These are phyloP conservation scores for Contarinia nasturtii DNA, from an alignment of 1,140 invertebrate species.

Conservation along the genomic window DNA sequence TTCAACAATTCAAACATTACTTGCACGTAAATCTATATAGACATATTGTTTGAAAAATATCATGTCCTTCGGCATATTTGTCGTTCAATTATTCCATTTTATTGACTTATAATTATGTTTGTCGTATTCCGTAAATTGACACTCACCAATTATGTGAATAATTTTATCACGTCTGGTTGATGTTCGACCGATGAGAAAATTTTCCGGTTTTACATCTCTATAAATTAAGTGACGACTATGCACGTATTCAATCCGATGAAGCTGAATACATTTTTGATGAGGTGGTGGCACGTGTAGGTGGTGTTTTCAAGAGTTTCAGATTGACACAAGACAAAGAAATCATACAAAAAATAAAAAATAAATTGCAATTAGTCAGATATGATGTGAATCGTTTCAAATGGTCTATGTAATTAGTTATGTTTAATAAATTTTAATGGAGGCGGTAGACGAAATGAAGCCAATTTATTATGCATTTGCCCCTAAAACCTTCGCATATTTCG, in stretches of 20 bases:
- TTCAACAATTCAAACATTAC: no score
- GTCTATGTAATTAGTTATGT: no score
- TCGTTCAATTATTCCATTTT: no score
- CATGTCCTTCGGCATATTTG: no score
- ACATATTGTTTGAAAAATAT: no score
- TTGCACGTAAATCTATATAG: no score
- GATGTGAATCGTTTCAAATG: background rate
- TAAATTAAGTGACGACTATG: constrained; percentile 99
- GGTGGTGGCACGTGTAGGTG: no score
- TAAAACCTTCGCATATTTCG: no score
- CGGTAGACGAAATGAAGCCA: background rate
- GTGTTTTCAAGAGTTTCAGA: no score
- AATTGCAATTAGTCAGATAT: constrained; percentile 1
- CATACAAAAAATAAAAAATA: constrained; percentile 3
- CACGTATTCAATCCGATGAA: constrained; percentile 98
- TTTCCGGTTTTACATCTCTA: constrained; percentile 98
- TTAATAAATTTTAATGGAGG: background rate
- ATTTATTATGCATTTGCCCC: no score
- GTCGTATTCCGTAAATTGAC: background rate
- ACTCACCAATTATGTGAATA: constrained; percentile 92
- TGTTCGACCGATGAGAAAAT: constrained; percentile 97
- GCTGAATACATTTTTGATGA: constrained; percentile 35
- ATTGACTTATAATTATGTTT: background rate
- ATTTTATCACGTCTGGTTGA: constrained; percentile 96
- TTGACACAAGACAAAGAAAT: background rate